Conservation (phyloP, 1,140 invertebrate species). For the Conus ventricosus region DNA sequence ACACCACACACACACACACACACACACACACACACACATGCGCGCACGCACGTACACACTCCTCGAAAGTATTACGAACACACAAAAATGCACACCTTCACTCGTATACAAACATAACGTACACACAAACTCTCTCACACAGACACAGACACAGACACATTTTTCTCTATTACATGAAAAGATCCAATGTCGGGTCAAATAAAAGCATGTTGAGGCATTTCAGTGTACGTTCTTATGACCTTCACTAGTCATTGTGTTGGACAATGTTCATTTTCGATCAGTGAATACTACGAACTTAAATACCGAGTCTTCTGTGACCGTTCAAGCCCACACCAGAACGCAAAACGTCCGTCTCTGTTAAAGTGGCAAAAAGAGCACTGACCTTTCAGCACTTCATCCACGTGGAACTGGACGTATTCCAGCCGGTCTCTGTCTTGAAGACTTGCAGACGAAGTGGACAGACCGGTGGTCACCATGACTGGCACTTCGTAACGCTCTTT, state of each 20-base stretch:
- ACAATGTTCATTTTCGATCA: no score
- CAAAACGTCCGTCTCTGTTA: no score
- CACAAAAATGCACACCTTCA: not conserved
- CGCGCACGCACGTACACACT: not conserved
- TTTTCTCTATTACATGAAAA: not conserved
- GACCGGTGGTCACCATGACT: slow-evolving; percentile 82
- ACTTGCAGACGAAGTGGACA: slow-evolving; percentile 67
- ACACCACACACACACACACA: not conserved
- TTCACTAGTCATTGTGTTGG: no score
- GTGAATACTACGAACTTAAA: no score
- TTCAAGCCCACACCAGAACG: no score
- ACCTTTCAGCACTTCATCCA: slow-evolving; percentile 65
- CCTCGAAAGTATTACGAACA: not conserved
- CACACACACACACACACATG: not conserved
- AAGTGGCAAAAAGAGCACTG: not conserved
- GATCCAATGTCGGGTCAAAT: no score
- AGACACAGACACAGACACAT: not conserved
- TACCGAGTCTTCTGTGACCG: no score
- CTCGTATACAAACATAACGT: no score
- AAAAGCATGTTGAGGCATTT: no score
- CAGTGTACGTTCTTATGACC: no score
- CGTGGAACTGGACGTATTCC: slow-evolving; percentile 46
- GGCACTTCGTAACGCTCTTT: slow-evolving; percentile 77
- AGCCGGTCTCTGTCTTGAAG: slow-evolving; percentile 51
- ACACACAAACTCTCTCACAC: not conserved